Evolutionary conservation across 35 echinoderm and acorn worm species (phyloP).

Genomic region (Ophioderma brevispina): DNA sequence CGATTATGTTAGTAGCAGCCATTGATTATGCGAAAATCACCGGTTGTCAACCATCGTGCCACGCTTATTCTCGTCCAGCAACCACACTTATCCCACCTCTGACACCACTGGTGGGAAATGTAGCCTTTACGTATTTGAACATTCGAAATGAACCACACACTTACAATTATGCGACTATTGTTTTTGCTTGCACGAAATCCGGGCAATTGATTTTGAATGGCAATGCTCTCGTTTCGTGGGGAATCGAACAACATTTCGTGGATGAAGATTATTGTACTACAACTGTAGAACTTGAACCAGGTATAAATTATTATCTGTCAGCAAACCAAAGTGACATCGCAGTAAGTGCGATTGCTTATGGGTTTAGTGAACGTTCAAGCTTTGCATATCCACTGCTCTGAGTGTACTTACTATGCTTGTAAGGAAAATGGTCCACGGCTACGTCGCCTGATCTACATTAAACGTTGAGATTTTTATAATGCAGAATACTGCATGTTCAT

Average conservation of each 20-base stretch:
- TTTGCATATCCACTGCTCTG: not conserved
- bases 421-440: too few relatives aligned
- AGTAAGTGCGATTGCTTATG: not conserved
- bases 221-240: not conserved
- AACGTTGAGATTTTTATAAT: too few relatives aligned
- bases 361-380: not conserved
- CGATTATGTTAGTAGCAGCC: not conserved
- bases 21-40: not conserved
- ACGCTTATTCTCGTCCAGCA: not conserved
- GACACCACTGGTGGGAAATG: not conserved
- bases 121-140: not conserved
- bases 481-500: too few relatives aligned
- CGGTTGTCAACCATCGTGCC: not conserved
- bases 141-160: not conserved
- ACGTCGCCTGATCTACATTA: too few relatives aligned
- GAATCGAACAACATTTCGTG: not conserved
- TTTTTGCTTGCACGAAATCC: not conserved
- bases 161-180: not conserved
- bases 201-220: not conserved
- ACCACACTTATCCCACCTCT: not conserved
- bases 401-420: too few relatives aligned
- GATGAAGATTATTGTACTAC: not conserved
- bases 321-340: not conserved
- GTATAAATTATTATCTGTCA: not conserved
- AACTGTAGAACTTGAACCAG: not conserved